Percentiles rank a stretch among this genome's conserved stretches.
Conservation (phyloP, 2,888 invertebrate species). For the Apodemia duryi region DNA sequence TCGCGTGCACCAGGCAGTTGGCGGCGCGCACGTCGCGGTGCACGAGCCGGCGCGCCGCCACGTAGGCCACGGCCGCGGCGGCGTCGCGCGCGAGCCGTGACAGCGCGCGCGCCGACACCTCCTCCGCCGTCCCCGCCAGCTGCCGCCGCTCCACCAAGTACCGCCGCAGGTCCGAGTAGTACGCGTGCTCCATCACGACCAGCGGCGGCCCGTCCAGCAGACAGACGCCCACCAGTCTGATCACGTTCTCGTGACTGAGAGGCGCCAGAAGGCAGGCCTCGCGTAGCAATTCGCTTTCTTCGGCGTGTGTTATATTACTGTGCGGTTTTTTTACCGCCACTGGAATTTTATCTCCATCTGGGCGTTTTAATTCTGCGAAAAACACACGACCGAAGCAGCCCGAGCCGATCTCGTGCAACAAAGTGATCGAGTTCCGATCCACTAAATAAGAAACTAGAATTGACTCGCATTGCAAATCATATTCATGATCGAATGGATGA, state of each 20-base stretch:
- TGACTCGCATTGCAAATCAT: conserved; percentile 20
- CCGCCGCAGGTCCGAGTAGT: conserved; percentile 92
- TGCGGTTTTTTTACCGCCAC: conserved; percentile 93
- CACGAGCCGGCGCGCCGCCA: conserved; percentile 87
- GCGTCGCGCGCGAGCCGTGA: conserved; percentile 55
- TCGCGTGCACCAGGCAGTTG: conserved; percentile 88
- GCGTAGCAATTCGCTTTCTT: conserved; percentile 84
- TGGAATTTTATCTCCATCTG: conserved; percentile 57
- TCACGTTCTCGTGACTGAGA: conserved; percentile 91
- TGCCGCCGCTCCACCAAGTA: conserved; percentile 85
- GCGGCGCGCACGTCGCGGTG: conserved; percentile 91
- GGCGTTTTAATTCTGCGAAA: conserved; percentile 43
- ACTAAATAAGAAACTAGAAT: conserved; percentile 38
- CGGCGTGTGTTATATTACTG: conserved; percentile 85
- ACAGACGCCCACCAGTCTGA: conserved; percentile 87
- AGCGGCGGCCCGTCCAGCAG: conserved; percentile 90
- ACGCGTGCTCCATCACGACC: conserved; percentile 94
- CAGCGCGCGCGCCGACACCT: conserved; percentile 45
- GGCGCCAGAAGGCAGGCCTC: conserved; percentile 94
- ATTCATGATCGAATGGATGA: conserved; percentile 31
- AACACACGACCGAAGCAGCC: conserved; percentile 54
- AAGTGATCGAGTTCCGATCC: conserved; percentile 37
- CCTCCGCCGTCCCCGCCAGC: conserved; percentile 79
- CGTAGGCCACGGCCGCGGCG: conserved; percentile 87
- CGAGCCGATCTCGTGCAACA: conserved; percentile 46